Evolutionary conservation across 2,888 invertebrate species (phyloP), one percentile per base, ranked within the genome.

Genomic region (Troides helena): DNA sequence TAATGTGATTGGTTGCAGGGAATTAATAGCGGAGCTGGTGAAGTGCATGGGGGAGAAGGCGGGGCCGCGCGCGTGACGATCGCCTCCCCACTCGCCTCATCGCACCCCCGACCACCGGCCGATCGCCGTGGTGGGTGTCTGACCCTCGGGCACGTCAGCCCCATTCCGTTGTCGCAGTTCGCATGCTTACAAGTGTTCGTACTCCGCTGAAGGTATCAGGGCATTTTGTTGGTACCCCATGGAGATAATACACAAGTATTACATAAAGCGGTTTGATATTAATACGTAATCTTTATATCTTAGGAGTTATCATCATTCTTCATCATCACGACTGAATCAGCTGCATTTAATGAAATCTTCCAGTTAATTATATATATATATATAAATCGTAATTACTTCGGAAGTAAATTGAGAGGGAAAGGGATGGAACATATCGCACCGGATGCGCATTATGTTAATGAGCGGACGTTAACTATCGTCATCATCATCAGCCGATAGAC

Each of bases 31-130:
- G 0, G 93, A 93, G 76, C 76, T 92, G 65, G 87, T 89, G 39
- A 92, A 92, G 75, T 87, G 86, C 23, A 81, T 88, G 81, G 88
- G 87, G 0, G 92, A 92, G 83, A 90, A 92, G 76, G 78, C 84
- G 0, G 78, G 80, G 17, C 72, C 85, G 72, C 72, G 88, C 73
- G 86, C 86, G 85, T 86, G 86, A 86, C 86, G 74, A 46, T 75
- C 72, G 68, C 78, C 83, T 78, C 79, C 39, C 39, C 39, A 8
- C 39, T 10, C 39, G 7, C 39, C 81, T 70, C 70, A 73, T 74
- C 70, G 73, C 62, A 70, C 71, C 62, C 72, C 72, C 59, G 72
- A 72, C 65, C 71, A 65, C 23, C 77, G 81, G 73, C 71, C 76
- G 74, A 75, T 87, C 70, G 85, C 87, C 76, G 74, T 85, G 65